Evolutionary conservation across 1,140 invertebrate genomes (phyloP).

Genomic region (Lepidurus couesii): DNA sequence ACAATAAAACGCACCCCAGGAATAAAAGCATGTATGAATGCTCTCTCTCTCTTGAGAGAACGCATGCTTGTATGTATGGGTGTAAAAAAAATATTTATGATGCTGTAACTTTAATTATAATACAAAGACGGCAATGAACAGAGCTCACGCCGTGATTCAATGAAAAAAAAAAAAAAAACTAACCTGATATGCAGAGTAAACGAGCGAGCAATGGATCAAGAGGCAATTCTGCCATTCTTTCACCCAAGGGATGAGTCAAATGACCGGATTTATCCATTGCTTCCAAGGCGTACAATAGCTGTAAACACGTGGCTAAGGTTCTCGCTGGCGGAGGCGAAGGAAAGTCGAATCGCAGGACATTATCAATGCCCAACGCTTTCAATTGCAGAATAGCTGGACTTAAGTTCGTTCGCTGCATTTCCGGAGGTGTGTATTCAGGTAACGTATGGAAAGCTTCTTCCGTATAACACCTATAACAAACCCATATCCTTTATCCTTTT

Average conservation of each 20-base stretch:
- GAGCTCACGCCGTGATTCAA: too few species aligned
- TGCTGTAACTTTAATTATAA: too few species aligned
- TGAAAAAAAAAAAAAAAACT: too few species aligned
- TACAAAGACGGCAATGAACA: too few species aligned
- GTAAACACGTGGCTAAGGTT: conserved; percentile 76
- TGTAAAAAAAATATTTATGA: too few species aligned
- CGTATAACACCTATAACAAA: conserved; percentile 59
- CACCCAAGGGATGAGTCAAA: conserved; percentile 73
- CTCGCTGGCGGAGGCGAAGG: conserved; percentile 82
- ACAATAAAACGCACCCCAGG: too few species aligned
- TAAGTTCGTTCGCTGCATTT: conserved; percentile 87
- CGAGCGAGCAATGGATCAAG: conserved; percentile 73
- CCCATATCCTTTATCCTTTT: not conserved
- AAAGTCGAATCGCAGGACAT: conserved; percentile 76
- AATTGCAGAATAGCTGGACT: conserved; percentile 80
- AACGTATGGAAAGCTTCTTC: conserved; percentile 68
- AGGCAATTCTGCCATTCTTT: conserved; percentile 88
- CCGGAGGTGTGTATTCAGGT: conserved; percentile 66
- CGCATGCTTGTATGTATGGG: too few species aligned
- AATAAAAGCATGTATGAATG: too few species aligned
- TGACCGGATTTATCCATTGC: conserved; percentile 74
- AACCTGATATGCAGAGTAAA: not conserved
- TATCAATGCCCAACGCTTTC: conserved; percentile 91
- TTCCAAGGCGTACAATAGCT: conserved; percentile 78
- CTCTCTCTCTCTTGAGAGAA: too few species aligned